Base-by-base conservation (phyloP, 2,797 vertebrate genomes). In the Malurus leucopterus region DNA sequence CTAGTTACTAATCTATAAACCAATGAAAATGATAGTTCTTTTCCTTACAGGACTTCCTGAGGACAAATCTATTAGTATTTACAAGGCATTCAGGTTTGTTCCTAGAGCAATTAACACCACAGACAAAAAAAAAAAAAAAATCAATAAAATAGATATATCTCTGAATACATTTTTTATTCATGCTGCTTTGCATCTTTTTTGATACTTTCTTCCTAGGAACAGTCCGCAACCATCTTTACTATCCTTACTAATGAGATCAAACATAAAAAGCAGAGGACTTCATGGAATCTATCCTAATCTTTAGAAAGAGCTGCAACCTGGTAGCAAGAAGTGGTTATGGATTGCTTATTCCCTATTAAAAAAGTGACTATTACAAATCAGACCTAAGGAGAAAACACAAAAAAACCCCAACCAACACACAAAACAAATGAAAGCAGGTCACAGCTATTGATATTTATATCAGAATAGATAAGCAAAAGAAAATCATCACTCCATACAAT, bases 401-500 rank as follows among this genome's bases (percentile, higher is more conserved):
- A 36, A 51, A 61, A 57, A 1, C 0, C 7, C n/a, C 12, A 30
- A 11, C 11, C 29, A 18, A 1, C 9, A 50, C 11, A 69, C 11
- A 51, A 72, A 84, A 26, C 29, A 73, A 40, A 34, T 24, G 11
- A 71, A 54, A 29, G 53, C 22, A 70, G 41, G 40, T 81, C 32
- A 20, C 12, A 62, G 29, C 15, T 59, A 30, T 47, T 77, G 3
- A 5, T 40, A 65, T 43, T 59, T n/a, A 36, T n/a, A 44, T 51
- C 41, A 64, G 27, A 80, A 77, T 5, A 70, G 15, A 49, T 16
- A 81, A 32, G 21, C 26, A 70, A 49, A 84, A 49, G 9, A 70
- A 86, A 75, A 79, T 50, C 20, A 57, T 47, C 23, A 47, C 36
- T 57, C 29, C 20, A 44, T 36, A 29, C 20, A 86, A 54, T 71